Percentiles rank a stretch among this genome's conserved stretches.
Conservation (phyloP, 2,888 invertebrate genomes). For the Apeira syringaria region DNA sequence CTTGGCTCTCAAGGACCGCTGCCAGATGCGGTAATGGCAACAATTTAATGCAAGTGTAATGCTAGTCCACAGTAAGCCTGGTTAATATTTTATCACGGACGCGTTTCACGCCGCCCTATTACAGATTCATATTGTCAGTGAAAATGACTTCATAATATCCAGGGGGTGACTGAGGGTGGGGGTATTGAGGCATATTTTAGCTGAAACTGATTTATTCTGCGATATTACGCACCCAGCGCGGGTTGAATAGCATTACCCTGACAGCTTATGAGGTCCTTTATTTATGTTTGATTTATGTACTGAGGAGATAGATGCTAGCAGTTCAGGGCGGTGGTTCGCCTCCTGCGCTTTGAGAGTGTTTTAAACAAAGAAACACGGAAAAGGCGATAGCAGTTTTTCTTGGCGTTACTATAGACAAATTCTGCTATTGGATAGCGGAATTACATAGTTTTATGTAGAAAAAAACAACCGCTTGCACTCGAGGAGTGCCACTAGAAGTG, state of each 20-base stretch:
- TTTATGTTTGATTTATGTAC: constrained; percentile 80
- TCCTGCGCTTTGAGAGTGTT: too few species aligned
- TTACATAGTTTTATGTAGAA: too few species aligned
- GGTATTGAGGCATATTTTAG: constrained; percentile 74
- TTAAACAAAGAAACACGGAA: too few species aligned
- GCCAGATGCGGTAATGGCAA: too few species aligned
- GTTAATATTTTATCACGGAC: constrained; percentile 3
- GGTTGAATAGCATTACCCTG: constrained; percentile 79
- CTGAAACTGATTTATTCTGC: constrained; percentile 73
- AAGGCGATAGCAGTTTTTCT: too few species aligned
- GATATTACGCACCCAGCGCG: constrained; percentile 76
- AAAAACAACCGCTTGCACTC: too few species aligned
- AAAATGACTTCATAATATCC: constrained; percentile 68
- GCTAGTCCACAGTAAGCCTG: not conserved
- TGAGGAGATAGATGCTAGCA: constrained; percentile 60
- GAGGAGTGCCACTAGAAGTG: too few species aligned
- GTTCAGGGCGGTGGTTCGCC: constrained; percentile 5
- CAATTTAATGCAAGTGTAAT: too few species aligned
- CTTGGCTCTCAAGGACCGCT: too few species aligned
- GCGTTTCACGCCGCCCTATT: constrained; percentile 18
- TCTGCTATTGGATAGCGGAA: too few species aligned
- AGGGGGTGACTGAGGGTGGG: constrained; percentile 53
- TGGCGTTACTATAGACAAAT: too few species aligned
- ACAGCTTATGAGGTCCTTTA: constrained; percentile 81
- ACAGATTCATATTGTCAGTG: constrained; percentile 24